Base-by-base conservation (phyloP, 2,113 vertebrate species). In the Sprattus sprattus region DNA sequence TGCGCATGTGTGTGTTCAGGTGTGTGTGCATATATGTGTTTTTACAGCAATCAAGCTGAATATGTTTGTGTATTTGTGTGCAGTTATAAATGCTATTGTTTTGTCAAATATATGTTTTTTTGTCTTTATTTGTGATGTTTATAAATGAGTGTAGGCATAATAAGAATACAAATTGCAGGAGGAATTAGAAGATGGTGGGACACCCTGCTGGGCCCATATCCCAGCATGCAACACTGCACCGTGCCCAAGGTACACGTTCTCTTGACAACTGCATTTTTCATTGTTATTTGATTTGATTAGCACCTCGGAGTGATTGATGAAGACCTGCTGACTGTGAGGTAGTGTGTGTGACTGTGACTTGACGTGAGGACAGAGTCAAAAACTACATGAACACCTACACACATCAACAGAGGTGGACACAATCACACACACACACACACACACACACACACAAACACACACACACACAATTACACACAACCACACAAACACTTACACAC, bases 191-290 rank as follows among this genome's bases (percentile, higher is more conserved):
- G 13, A 75, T 67, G 25, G 64, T 67, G 64, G 22, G 20, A 5
- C 13, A 28, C 67, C 67, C 9, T 32, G 39, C 5, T 75, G 25
- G 28, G 28, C 83, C 81, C 71, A 44, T 88, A 89, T 89, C 52
- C 83, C 86, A 92, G 86, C 90, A 92, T 91, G 89, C 90, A 82
- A 86, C 22, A 52, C 60, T 84, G 91, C 92, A 83, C 91, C 92
- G 83, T 85, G 60, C 89, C 88, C 85, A 85, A 83, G 32, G 87
- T 89, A 86, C 86, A 82, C 87, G 83, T 84, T 67, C 88, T 85
- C 60, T 28, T 94, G 93, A 94, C 95, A 95, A 92, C 49, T 89
- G 89, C 92, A 94, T 94, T 94, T 94, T 92, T 95, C 94, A 95
- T 94, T 92, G 93, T 93, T 92, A 90, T 83, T 89, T 88, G 82